Base-by-base conservation (phyloP, 1,140 invertebrate species). In the Heliconius hermathena region DNA sequence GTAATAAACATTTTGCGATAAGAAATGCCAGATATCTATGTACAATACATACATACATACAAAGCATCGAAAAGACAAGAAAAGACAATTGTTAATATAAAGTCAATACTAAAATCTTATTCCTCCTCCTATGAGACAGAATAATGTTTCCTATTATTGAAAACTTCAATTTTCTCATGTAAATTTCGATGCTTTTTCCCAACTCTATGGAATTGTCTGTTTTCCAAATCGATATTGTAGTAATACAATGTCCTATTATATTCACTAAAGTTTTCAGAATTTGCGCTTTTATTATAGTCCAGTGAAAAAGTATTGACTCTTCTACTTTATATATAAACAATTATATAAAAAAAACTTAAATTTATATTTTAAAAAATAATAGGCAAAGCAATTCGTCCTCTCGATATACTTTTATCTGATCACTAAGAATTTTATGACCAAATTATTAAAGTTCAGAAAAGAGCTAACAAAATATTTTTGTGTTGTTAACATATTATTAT, bases 151-250 rank as follows among this genome's bases (percentile, higher is more conserved):
- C 33, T 38, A 76, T 75, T 81, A 76, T 81, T 83, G 57, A 77
- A 83, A 85, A 84, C 79, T 84, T 84, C 80, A 84, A 84, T 85
- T 82, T 81, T 81, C 78, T 81, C 79, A 83, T 85, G 84, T 72
- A 84, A 85, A 85, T 84, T 57, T 57, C 29, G 26, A 36, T 71
- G 54, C 70, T 80, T 73, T 38, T 73, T 72, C 74, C 41, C 46
- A 75, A 80, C 73, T 76, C 74, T 66, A 66, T 66, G 26, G 60
- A 26, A 75, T 73, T 29, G 52, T 52, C 29, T 38, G 74, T 75
- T 38, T 54, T 76, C 8, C 20, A 46, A 76, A 76, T 71, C 74
- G 54, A 80, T 76, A 80, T 57, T 33, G 73, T 71, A 71, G 60
- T 72, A 60, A 71, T 29, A 75, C 29, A 72, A 57, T 66, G 26